Conservation (phyloP, 2,113 vertebrate genomes). For the Nyctereutes procyonoides region DNA sequence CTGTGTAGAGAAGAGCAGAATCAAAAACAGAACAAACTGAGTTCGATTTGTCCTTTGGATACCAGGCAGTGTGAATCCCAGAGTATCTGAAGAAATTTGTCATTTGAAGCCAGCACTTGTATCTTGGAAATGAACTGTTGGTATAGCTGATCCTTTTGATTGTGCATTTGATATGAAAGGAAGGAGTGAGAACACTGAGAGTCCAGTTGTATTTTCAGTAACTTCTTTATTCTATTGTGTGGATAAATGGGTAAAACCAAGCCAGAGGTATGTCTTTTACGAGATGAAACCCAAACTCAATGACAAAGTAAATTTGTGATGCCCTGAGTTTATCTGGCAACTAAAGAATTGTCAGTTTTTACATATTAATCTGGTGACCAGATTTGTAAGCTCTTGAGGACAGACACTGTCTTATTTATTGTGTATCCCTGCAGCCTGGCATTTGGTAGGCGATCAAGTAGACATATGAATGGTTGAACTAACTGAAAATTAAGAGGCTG, state of each 20-base stretch:
- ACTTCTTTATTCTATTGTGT: accelerated
- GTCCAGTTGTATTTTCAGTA: neutral
- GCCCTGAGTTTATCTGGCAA: neutral
- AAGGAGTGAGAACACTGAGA: neutral
- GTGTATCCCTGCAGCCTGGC: neutral
- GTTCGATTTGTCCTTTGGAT: neutral
- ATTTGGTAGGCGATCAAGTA: neutral
- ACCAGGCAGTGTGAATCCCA: neutral
- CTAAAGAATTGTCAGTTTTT: neutral
- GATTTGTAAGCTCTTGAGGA: neutral
- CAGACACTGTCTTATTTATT: neutral
- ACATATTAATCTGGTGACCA: neutral
- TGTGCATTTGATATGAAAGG: neutral
- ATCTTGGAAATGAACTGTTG: neutral
- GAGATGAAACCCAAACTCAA: neutral
- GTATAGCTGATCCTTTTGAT: neutral
- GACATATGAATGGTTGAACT: neutral
- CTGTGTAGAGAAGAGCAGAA: neutral
- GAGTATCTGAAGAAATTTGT: neutral
- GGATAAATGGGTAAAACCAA: neutral
- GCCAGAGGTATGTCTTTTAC: neutral
- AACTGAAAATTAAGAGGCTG: neutral
- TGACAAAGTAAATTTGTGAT: neutral
- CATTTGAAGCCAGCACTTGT: neutral
- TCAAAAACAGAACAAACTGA: neutral